phyloP scores from a whole-genome alignment of 2,797 vertebrate genomes.

The Siniperca undulata region DNA sequence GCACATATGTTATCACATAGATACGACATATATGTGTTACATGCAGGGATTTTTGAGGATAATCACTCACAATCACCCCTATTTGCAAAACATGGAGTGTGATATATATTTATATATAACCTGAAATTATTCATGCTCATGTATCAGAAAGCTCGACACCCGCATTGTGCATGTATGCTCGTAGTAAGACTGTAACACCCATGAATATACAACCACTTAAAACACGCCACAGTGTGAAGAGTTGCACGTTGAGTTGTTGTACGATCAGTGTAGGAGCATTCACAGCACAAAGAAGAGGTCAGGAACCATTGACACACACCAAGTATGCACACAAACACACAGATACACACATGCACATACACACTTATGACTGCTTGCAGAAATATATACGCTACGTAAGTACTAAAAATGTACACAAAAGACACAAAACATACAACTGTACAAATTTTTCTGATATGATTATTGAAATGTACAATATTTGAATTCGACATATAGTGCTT shows the following conservation, averaged over 20 bases:
- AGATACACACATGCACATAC: background rate
- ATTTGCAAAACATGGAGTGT: constrained; percentile 63
- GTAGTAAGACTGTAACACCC: constrained; percentile 41
- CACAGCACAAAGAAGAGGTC: constrained; percentile 35
- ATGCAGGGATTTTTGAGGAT: constrained; percentile 65
- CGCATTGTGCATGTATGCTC: constrained; percentile 39
- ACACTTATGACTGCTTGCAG: background rate
- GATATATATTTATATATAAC: constrained; percentile 54
- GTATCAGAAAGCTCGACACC: constrained; percentile 37
- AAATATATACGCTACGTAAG: background rate
- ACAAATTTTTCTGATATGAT: background rate
- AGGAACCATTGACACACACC: constrained; percentile 21
- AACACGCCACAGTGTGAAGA: background rate
- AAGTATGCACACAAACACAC: background rate
- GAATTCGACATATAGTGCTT: background rate
- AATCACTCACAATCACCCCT: constrained; percentile 73
- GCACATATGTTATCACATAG: constrained; percentile 66
- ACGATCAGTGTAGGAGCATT: constrained; percentile 2
- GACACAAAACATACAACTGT: constrained; percentile 10
- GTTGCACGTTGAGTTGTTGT: constrained; percentile 19
- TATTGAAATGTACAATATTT: constrained; percentile 27
- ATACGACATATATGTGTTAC: constrained; percentile 55
- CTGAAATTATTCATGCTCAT: constrained; percentile 58
- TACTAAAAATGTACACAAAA: background rate
- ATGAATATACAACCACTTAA: constrained; percentile 59